phyloP scores from a whole-genome alignment of 2,797 vertebrate genomes.

The Sebastes dallii region DNA sequence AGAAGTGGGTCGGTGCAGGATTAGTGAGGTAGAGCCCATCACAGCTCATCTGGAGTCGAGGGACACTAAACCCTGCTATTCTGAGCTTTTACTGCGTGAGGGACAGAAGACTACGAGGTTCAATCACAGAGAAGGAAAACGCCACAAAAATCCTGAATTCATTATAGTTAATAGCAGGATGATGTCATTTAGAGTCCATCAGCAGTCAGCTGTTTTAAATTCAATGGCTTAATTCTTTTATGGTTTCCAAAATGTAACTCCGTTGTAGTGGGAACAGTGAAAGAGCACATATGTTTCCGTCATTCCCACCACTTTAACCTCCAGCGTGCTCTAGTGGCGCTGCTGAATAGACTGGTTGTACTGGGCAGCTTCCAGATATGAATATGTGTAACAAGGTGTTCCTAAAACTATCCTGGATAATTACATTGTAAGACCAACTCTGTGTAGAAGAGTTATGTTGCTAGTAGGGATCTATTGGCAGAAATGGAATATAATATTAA shows the following conservation, averaged over 20 bases:
- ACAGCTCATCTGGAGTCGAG: slow-evolving; percentile 53
- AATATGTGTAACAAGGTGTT: not conserved
- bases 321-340: not conserved
- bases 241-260: not conserved
- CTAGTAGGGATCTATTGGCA: too few species aligned
- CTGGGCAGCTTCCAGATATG: not conserved
- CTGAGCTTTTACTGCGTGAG: slow-evolving; percentile 44
- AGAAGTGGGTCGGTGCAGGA: slow-evolving; percentile 78
- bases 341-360: not conserved
- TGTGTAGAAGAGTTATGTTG: not conserved
- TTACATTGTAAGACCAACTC: not conserved
- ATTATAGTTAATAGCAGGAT: not conserved
- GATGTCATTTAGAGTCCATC: not conserved
- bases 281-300: not conserved
- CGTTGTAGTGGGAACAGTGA: not conserved
- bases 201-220: not conserved
- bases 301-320: not conserved
- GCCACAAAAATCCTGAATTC: not conserved
- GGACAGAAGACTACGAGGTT: not conserved
- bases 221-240: not conserved
- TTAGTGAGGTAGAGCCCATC: slow-evolving; percentile 61
- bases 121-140: not conserved
- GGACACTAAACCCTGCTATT: slow-evolving; percentile 69
- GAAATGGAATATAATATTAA: too few species aligned
- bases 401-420: not conserved